Evolutionary conservation across 2,797 vertebrate species (phyloP).

Genomic region (Miopithecus talapoin): DNA sequence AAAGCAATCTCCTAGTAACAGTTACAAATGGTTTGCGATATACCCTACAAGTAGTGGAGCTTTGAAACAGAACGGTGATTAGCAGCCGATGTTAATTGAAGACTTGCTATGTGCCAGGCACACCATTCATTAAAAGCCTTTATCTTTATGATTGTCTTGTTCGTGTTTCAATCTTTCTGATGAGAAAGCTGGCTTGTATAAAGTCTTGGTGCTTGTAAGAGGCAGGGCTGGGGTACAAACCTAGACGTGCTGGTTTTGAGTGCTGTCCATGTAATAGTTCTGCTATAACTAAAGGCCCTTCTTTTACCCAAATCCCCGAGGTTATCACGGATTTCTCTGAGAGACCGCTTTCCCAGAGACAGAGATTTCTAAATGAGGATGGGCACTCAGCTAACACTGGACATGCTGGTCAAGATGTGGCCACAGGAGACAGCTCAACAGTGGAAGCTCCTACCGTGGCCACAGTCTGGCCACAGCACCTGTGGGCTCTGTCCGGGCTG

Average conservation of each 20-base stretch:
- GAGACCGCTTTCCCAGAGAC: background rate
- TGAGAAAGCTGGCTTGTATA: background rate
- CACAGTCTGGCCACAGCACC: fast-evolving
- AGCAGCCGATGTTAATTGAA: background rate
- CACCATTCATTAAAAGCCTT: background rate
- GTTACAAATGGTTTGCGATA: background rate
- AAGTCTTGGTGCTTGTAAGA: background rate
- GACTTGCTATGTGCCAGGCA: background rate
- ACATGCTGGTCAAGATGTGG: background rate
- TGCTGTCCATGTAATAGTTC: background rate
- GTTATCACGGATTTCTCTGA: background rate
- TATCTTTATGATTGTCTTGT: fast-evolving
- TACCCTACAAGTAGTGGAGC: fast-evolving
- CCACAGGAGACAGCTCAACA: fast-evolving
- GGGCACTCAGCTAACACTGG: fast-evolving
- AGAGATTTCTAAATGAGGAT: background rate
- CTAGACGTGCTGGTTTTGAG: fast-evolving
- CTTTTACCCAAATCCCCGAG: background rate
- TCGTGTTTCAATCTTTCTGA: background rate
- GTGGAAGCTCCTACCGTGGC: background rate
- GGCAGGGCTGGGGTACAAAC: background rate
- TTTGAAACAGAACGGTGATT: background rate
- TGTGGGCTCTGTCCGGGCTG: fast-evolving
- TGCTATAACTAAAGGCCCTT: background rate
- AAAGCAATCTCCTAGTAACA: background rate